Evolutionary conservation across 2,113 vertebrate species (phyloP), one percentile per base, ranked within the genome.

Genomic region (Chelonoidis abingdonii): DNA sequence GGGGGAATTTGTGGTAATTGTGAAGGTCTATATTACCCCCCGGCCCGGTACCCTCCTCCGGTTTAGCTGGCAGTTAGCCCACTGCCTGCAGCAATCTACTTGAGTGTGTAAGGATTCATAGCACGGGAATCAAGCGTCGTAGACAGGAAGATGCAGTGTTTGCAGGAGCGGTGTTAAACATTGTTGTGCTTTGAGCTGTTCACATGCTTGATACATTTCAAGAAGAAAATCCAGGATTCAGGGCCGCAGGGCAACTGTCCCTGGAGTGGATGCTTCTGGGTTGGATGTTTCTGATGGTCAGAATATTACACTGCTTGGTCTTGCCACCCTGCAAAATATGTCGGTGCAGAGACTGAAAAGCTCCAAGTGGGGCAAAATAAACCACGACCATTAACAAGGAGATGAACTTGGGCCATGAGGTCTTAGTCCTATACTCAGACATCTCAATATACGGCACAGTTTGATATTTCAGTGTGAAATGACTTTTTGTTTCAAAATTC

Each of bases 41-140:
- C 8, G 7, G 8, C 54, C 52, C 16, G 5, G 6, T 4, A 11
- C 13, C 12, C 10, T 56, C 19, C 53, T 3, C 11, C 5, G 5
- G 56, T 27, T 35, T 62, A 35, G 59, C 59, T 56, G 54, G 54
- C 24, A 56, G 54, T 56, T 56, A 56, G 22, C 54, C 25, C 57
- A 59, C 29, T 62, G 29, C 59, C 59, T 62, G 29, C 29, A 35
- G 59, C 3, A 59, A 59, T 59, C 25, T 11, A 11, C 11, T 6
- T 69, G 62, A 35, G 35, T 69, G 14, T 35, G 8, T 35, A 69
- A 69, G 16, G 17, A n/a, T 69, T 69, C 62, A 31, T 35, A 16
- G 59, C 59, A 35, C 4, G 7, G 62, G 62, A 69, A 31, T n/a
- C 31, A 7, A 69, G 62, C 14, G 29, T 14, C 7, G 62, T 59